Evolutionary conservation across 2,888 invertebrate species (phyloP).

Genomic region (Drosophila recens): DNA sequence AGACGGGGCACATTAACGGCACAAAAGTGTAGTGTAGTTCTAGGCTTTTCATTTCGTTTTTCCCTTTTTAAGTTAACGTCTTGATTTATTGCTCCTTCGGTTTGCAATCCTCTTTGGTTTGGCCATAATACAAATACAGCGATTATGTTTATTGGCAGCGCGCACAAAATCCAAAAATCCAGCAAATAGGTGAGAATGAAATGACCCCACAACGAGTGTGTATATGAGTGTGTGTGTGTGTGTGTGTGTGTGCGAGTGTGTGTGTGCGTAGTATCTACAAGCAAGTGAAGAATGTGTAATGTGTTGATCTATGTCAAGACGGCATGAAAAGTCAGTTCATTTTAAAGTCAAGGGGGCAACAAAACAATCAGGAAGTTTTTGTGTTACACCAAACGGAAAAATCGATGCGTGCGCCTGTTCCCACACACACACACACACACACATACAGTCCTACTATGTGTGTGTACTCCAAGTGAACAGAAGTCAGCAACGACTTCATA

Average conservation of each 20-base stretch:
- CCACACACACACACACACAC: conserved; percentile 47
- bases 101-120: conserved; percentile 30
- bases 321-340: conserved; percentile 45
- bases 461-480: conserved; percentile 67
- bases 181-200: conserved; percentile 68
- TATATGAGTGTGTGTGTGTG: conserved; percentile 15
- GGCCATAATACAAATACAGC: conserved; percentile 9
- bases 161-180: conserved; percentile 57
- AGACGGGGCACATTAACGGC: conserved; percentile 63
- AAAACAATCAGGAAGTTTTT: conserved; percentile 74
- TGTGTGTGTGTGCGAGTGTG: conserved; percentile 27
- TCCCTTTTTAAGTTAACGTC: conserved; percentile 8
- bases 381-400: conserved; percentile 77
- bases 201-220: conserved; percentile 14
- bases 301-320: conserved; percentile 46
- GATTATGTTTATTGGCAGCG: conserved; percentile 70
- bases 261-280: conserved; percentile 21
- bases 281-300: conserved; percentile 30
- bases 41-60: conserved; percentile 42
- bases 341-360: conserved; percentile 62
- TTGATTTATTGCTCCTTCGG: conserved; percentile 12
- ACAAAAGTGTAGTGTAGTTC: conserved; percentile 71
- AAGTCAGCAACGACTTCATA: conserved; percentile 75
- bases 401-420: conserved; percentile 76
- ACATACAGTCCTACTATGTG: conserved; percentile 27